phyloP scores from a whole-genome alignment of 64 coral and sea anemone genomes.

The Catalaphyllia jardinei region DNA sequence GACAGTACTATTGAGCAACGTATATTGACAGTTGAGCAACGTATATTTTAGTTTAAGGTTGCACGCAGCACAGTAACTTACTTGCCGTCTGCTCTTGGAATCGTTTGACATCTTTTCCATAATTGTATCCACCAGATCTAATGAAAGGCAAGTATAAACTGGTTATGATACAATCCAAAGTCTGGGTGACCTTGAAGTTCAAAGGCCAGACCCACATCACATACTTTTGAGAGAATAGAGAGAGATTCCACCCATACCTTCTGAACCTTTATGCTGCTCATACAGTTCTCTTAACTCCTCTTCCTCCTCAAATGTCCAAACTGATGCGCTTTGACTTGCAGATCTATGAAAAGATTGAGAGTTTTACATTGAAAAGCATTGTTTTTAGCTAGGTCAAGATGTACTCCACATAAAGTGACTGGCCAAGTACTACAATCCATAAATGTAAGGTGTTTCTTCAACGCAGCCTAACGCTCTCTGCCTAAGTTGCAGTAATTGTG shows the following conservation, averaged over 20 bases:
- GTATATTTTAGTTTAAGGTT: background rate
- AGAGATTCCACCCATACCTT: background rate
- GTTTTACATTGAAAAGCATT: background rate
- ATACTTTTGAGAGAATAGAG: background rate
- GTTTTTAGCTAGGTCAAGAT: no score
- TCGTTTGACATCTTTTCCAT: constrained; percentile 62
- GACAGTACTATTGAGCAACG: no score
- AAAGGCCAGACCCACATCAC: background rate
- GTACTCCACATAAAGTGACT: no score
- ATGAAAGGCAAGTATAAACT: background rate
- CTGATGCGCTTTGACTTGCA: constrained; percentile 24
- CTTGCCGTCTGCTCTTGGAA: constrained; percentile 64
- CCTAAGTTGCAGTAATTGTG: no score
- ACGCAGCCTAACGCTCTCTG: no score
- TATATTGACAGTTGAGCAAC: no score
- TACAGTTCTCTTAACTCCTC: constrained; percentile 65
- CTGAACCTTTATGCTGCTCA: constrained; percentile 51
- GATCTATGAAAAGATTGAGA: background rate
- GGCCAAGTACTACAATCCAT: no score
- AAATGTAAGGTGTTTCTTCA: no score
- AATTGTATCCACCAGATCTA: constrained; percentile 74
- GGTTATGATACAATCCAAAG: background rate
- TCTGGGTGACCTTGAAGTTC: background rate
- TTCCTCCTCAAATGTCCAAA: constrained; percentile 74
- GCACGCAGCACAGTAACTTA: background rate